Base-by-base conservation (phyloP, 1,140 invertebrate species). In the Neoseiulus cucumeris region DNA sequence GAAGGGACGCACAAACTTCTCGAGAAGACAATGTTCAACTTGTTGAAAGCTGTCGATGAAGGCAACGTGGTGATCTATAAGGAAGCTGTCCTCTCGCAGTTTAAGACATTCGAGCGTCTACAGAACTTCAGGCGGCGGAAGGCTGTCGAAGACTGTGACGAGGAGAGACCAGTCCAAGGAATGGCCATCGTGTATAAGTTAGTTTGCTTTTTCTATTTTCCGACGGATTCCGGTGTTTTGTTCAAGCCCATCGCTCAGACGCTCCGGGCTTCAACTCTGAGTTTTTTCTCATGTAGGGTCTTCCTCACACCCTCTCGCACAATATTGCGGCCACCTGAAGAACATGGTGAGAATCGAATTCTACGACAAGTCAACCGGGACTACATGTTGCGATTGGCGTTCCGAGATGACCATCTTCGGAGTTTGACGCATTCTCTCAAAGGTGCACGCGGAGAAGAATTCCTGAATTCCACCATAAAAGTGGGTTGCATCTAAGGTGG, bases 341-440 rank as follows among this genome's bases (percentile, higher is more conserved):
- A 69, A 33, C 66, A 69, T 47, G 67, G 67, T 65, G 68, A 69
- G n/a, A 69, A 69, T 42, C 64, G 68, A 12, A 65, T 69, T 29
- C 65, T 69, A 14, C 22, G 68, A 42, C 51, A 69, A 51, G 33
- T 65, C 33, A 66, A 65, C 1, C 17, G 64, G 2, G 66, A 69
- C 18, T 28, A 67, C 25, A 47, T 69, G 29, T 28, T 69, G 1
- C 30, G 68, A 29, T 45, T 69, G 12, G 67, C 68, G 1, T 66
- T 69, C 51, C 68, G 66, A 41, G 68, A 69, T 51, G 68, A 69
- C 33, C 59, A 69, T 25, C 51, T 29, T 29, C 1, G 22, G 14
- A 25, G 14, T 5, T 25, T 59, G 33, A 59, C 51, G 51, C 51
- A 59, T 9, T 14, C 12, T 59, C 33, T 25, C 17, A 33, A 20